A percentile compares a stretch with the other conserved stretches of the same genome.
Conservation (phyloP, 2,888 invertebrate species). For the Homarus gammarus region DNA sequence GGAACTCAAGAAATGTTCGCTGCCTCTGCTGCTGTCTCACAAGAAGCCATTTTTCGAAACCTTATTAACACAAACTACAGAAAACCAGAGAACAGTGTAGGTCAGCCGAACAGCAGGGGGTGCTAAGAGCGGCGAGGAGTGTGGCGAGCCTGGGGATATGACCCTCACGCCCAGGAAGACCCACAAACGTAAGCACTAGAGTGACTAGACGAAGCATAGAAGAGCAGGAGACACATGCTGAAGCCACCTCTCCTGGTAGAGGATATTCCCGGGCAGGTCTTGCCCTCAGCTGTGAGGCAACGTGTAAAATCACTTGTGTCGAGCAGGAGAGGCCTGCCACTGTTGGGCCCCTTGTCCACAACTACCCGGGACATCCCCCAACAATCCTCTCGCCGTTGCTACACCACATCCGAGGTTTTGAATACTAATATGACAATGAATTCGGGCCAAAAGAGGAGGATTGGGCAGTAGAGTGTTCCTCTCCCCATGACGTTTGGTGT, state of each 20-base stretch:
- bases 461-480: too few relatives aligned
- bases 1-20: background rate
- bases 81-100: background rate
- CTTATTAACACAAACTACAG: background rate
- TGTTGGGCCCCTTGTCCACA: too few relatives aligned
- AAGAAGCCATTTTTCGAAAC: conserved; percentile 15
- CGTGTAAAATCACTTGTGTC: too few relatives aligned
- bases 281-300: background rate
- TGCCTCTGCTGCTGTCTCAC: background rate
- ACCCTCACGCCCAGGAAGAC: background rate
- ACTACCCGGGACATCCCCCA: too few relatives aligned
- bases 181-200: background rate
- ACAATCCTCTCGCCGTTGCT: too few relatives aligned
- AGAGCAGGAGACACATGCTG: background rate
- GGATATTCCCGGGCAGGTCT: background rate
- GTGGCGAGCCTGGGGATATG: background rate
- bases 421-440: too few relatives aligned
- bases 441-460: too few relatives aligned
- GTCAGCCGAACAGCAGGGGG: background rate
- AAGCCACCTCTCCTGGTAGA: background rate
- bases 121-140: background rate
- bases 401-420: too few relatives aligned
- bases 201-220: background rate
- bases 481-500: too few relatives aligned
- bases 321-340: too few relatives aligned